phyloP scores from a whole-genome alignment of 2,797 vertebrate species.

The Phrynocephalus vlangalii region DNA sequence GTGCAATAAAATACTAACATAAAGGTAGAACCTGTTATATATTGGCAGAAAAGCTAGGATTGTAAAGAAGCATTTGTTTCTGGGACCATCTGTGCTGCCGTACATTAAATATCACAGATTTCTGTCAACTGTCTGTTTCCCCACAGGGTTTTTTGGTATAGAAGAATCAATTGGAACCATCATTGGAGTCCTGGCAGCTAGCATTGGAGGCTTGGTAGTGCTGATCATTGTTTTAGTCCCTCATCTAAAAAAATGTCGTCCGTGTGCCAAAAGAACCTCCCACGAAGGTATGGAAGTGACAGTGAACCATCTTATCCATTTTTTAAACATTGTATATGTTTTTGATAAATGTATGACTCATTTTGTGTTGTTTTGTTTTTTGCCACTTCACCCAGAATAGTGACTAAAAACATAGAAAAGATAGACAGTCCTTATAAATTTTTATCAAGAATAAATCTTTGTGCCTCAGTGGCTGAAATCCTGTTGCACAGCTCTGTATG shows the following conservation, averaged over 20 bases:
- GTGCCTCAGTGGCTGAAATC: slow-evolving; percentile 15
- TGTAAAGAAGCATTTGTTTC: not conserved
- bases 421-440: not conserved
- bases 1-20: not conserved
- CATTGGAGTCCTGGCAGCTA: slow-evolving; percentile 71
- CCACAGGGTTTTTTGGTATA: slow-evolving; percentile 67
- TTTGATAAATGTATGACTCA: not conserved
- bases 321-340: not conserved
- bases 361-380: not conserved
- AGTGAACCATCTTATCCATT: not conserved
- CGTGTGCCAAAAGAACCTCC: slow-evolving; percentile 64
- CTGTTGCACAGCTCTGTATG: too few species aligned
- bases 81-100: too few species aligned
- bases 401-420: not conserved
- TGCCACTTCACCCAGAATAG: not conserved
- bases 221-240: slow-evolving; percentile 70
- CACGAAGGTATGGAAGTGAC: slow-evolving; percentile 39
- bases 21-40: not conserved
- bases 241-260: slow-evolving; percentile 65
- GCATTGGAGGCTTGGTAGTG: slow-evolving; percentile 65
- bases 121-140: slow-evolving; percentile 28
- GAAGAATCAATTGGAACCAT: slow-evolving; percentile 76
- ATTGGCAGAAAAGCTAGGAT: not conserved
- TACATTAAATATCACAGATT: not conserved
- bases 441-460: not conserved